A percentile compares a stretch with the other conserved stretches of the same genome.
phyloP scores from a whole-genome alignment of 2,797 vertebrate genomes.

The Fratercula arctica region DNA sequence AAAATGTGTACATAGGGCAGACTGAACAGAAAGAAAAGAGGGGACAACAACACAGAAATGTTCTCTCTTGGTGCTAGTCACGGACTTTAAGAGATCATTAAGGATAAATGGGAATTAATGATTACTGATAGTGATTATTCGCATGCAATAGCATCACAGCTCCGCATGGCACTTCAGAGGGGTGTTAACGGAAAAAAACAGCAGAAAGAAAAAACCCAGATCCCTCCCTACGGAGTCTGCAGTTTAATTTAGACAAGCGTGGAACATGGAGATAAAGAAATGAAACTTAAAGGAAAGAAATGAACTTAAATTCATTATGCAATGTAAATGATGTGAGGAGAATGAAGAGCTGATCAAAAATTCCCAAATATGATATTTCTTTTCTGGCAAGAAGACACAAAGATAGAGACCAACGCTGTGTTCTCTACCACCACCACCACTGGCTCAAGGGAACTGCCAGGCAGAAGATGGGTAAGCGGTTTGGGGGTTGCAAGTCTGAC shows the following conservation, averaged over 20 bases:
- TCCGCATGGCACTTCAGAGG: not conserved
- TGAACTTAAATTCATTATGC: not conserved
- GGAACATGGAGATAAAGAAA: not conserved
- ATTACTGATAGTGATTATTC: not conserved
- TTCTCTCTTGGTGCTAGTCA: not conserved
- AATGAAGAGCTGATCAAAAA: conserved; percentile 50
- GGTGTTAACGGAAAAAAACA: not conserved
- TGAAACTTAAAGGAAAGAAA: not conserved
- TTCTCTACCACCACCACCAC: not conserved
- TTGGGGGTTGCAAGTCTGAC: conserved; percentile 59
- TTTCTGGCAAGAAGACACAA: conserved; percentile 45
- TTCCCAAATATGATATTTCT: conserved; percentile 25
- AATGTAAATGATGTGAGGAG: not conserved
- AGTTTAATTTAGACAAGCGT: not conserved
- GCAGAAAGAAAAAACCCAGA: not conserved
- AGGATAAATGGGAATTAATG: conserved; percentile 16
- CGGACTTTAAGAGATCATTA: not conserved
- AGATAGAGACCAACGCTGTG: conserved; percentile 23
- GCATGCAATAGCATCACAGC: not conserved
- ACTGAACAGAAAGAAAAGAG: not conserved
- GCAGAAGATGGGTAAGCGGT: conserved; percentile 66
- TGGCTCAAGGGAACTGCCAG: conserved; percentile 41
- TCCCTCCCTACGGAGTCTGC: not conserved
- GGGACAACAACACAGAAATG: not conserved
- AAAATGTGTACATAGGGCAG: not conserved